Evolutionary conservation across 1,140 invertebrate genomes (phyloP), one percentile per base, ranked within the genome.

Genomic region (Temnothorax nylanderi): DNA sequence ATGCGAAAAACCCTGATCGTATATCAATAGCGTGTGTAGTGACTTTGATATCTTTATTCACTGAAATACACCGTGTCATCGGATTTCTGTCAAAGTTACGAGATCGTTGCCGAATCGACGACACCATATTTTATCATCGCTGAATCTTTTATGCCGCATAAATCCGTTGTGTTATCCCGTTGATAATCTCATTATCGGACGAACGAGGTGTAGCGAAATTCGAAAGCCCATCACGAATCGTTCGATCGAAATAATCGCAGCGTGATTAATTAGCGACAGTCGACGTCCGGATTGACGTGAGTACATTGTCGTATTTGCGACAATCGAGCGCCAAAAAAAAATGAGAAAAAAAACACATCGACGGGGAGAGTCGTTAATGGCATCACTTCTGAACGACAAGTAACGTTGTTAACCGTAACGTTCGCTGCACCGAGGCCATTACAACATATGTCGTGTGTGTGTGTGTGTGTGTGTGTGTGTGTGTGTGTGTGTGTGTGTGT

Each of bases 161-260:
- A 84, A 60, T 60, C 69, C 54, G 41, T 60, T 44, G 26, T 41
- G 80, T 74, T 75, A 75, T 75, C 56, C 41, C 18, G 56, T 75
- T 84, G 69, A 74, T 84, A 84, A 84, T 84, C 69, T 72, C 54
- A 84, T 84, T 84, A 75, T 75, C 13, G 80, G 41, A 60, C 54
- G 69, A 47, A 60, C 41, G 69, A 49, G 69, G 32, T 84, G 26
- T 60, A 84, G 80, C 80, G 69, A 84, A 44, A 84, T 75, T 75
- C 44, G 32, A 62, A 84, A 84, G 41, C 80, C 69, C 67, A 75
- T 75, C 80, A 75, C 54, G 41, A 34, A 37, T 11, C 16, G 51
- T 58, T n/a, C 69, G 69, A 47, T 74, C 54, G 80, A 84, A 84
- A 84, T 84, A 84, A 84, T 84, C 54, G 69, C 58, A 60, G 69